Conservation (phyloP, 1,140 invertebrate genomes). For the Dendrolimus kikuchii region DNA sequence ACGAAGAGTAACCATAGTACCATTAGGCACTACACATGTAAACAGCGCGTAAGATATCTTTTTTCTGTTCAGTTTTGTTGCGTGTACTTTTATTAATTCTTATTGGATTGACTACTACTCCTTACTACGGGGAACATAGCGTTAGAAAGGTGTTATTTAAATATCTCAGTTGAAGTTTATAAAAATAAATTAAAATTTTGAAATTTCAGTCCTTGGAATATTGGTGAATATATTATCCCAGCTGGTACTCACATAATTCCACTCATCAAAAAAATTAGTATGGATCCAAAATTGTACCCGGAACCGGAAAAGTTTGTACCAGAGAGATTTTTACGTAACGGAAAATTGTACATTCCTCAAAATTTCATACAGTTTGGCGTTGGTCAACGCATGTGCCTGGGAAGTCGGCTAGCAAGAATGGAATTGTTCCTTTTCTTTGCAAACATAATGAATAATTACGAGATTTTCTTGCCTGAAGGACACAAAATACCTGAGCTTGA, state of each 20-base stretch:
- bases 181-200: too few species aligned
- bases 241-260: conserved; percentile 84
- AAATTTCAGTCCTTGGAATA: conserved; percentile 76
- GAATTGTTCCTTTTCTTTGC: conserved; percentile 91
- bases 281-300: conserved; percentile 84
- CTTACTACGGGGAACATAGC: background rate
- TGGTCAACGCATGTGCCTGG: conserved; percentile 87
- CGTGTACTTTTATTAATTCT: too few species aligned
- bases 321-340: conserved; percentile 80
- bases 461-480: conserved; percentile 77
- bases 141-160: too few species aligned
- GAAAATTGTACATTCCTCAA: conserved; percentile 81
- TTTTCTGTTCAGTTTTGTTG: background rate
- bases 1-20: conserved; percentile 83
- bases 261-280: conserved; percentile 86
- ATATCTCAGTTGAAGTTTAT: too few species aligned
- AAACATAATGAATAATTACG: conserved; percentile 83
- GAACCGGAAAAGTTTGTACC: conserved; percentile 86
- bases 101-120: too few species aligned
- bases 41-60: conserved; percentile 78
- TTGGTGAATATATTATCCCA: conserved; percentile 83
- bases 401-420: conserved; percentile 87
- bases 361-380: conserved; percentile 90
- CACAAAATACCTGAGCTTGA: conserved; percentile 78
- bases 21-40: conserved; percentile 86